These are phyloP conservation scores for Parus major DNA, from an alignment of 2,113 vertebrate species.

Conservation along the genomic window DNA sequence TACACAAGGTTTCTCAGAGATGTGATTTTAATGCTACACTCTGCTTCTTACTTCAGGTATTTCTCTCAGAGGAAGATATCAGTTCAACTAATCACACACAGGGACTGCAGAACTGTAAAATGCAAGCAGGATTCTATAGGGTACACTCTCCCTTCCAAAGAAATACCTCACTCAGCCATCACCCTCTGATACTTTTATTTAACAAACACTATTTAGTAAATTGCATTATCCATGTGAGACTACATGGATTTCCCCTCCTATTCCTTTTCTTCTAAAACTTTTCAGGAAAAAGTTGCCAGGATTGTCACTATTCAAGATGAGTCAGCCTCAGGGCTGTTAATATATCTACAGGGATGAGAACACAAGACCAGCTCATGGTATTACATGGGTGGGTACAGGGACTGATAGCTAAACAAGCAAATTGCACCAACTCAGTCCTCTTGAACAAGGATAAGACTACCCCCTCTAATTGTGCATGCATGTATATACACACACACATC, in stretches of 20 bases:
- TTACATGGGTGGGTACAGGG: background rate
- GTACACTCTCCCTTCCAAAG: background rate
- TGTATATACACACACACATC: background rate
- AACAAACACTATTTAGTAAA: background rate
- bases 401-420: accelerated
- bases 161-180: background rate
- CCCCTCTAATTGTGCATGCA: background rate
- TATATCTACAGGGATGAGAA: background rate
- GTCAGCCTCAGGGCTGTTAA: background rate
- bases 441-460: background rate
- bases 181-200: background rate
- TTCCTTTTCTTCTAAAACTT: background rate
- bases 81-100: background rate
- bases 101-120: background rate
- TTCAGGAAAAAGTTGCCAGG: background rate
- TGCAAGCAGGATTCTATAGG: background rate
- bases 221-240: background rate
- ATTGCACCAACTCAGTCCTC: background rate
- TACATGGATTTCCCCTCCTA: background rate
- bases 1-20: background rate
- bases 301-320: background rate
- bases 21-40: background rate
- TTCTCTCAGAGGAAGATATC: background rate
- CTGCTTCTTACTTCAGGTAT: background rate
- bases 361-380: background rate